Percentiles rank a stretch among this genome's conserved stretches.
These are phyloP conservation scores for Pteronura brasiliensis DNA, from an alignment of 2,113 vertebrate species.

Conservation along the genomic window DNA sequence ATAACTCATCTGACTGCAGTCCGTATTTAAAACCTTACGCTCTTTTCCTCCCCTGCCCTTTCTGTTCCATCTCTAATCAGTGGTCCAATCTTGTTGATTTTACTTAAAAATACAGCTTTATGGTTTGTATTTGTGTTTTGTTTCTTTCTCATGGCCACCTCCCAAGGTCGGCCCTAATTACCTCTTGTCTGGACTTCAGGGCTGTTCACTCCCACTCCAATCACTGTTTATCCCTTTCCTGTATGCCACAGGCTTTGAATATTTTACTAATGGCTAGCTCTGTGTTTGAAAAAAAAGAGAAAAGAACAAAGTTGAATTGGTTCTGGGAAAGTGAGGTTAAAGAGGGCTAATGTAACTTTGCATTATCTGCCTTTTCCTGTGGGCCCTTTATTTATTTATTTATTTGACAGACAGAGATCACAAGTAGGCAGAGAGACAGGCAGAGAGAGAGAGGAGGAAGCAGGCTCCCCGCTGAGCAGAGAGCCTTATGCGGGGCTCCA, in stretches of 20 bases:
- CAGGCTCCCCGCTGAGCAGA: no score
- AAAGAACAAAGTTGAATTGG: background rate
- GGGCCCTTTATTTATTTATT: background rate
- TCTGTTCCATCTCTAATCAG: background rate
- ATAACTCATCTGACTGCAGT: background rate
- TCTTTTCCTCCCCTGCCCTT: background rate
- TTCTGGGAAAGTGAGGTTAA: slow-evolving; percentile 2
- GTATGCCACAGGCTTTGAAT: background rate
- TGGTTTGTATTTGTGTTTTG: background rate
- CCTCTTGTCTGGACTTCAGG: background rate
- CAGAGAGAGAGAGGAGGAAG: no score
- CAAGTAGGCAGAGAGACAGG: no score
- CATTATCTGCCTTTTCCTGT: background rate
- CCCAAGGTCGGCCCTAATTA: slow-evolving; percentile 26
- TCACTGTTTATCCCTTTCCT: background rate
- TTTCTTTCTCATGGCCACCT: background rate
- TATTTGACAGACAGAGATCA: no score
- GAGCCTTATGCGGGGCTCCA: no score
- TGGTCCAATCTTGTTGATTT: slow-evolving; percentile 4
- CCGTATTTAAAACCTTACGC: background rate
- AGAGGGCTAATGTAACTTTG: background rate
- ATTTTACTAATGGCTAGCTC: background rate
- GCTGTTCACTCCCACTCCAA: background rate
- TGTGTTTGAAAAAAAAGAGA: slow-evolving; percentile 3
- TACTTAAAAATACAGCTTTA: background rate